Percentiles rank a stretch among this genome's conserved stretches.
Evolutionary conservation across 1,140 invertebrate genomes (phyloP).

Genomic region (Trichonephila clavata): DNA sequence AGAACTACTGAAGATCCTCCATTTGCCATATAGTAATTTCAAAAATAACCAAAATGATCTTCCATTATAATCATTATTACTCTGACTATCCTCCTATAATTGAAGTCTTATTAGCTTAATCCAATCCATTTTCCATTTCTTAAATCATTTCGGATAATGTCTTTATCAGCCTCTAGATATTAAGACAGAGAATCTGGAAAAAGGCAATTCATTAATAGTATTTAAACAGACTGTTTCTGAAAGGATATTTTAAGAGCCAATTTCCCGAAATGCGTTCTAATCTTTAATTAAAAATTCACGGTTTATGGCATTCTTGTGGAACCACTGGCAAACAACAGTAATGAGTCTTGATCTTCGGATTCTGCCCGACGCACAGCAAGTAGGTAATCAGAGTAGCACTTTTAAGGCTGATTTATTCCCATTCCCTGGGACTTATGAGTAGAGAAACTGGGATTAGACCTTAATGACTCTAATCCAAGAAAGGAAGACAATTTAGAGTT

Average conservation of each 20-base stretch:
- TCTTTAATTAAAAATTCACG: conserved; percentile 58
- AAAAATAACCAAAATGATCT: no score
- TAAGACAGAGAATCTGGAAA: background rate
- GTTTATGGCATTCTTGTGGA: conserved; percentile 3
- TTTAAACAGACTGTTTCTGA: background rate
- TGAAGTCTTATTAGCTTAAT: background rate
- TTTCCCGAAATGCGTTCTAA: conserved; percentile 35
- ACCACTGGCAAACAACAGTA: conserved; percentile 8
- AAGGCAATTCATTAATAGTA: background rate
- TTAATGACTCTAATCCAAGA: conserved; percentile 41
- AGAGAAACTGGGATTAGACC: conserved; percentile 16
- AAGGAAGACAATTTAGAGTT: conserved; percentile 18
- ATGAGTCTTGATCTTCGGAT: conserved; percentile 22
- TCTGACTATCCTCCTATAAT: background rate
- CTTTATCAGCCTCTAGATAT: background rate
- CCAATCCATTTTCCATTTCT: background rate
- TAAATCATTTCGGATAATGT: background rate
- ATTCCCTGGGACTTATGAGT: conserved; percentile 43
- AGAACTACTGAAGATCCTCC: no score
- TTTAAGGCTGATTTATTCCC: conserved; percentile 49
- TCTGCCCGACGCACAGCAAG: background rate
- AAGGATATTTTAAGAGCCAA: conserved; percentile 28
- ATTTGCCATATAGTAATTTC: no score
- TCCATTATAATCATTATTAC: background rate
- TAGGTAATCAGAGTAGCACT: conserved; percentile 32